Conservation (phyloP, 2,888 invertebrate genomes). For the Caenorhabditis plicata region DNA sequence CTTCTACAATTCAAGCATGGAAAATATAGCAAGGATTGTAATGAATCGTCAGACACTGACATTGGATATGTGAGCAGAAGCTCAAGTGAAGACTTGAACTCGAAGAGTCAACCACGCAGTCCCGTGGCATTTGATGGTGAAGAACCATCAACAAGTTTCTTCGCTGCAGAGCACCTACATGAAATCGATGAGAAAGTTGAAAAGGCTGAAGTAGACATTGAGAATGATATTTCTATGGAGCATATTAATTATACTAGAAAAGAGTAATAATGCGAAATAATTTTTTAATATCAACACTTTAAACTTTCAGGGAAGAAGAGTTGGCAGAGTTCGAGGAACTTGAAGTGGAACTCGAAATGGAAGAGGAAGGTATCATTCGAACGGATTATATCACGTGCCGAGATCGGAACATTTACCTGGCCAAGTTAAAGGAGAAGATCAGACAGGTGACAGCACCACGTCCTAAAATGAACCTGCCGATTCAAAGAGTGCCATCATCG, state of each 20-base stretch:
- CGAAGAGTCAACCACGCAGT: slow-evolving; percentile 20
- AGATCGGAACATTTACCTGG: slow-evolving; percentile 36
- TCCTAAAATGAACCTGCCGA: slow-evolving; percentile 26
- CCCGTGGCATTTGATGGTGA: background rate
- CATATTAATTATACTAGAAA: slow-evolving; percentile 26
- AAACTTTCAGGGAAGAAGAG: slow-evolving; percentile 22
- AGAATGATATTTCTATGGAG: slow-evolving; percentile 17
- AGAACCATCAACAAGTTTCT: slow-evolving; percentile 14
- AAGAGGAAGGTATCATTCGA: slow-evolving; percentile 35
- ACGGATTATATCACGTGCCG: slow-evolving; percentile 37
- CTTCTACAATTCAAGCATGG: slow-evolving; percentile 32
- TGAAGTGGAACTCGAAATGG: slow-evolving; percentile 41
- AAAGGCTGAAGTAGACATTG: slow-evolving; percentile 16
- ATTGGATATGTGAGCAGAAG: slow-evolving; percentile 48
- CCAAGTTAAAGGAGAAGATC: slow-evolving; percentile 37
- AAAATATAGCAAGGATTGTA: slow-evolving; percentile 32
- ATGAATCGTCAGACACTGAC: slow-evolving; percentile 38
- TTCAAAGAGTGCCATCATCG: slow-evolving; percentile 35
- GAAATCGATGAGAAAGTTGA: slow-evolving; percentile 14
- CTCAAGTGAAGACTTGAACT: slow-evolving; percentile 45
- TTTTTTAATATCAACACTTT: background rate
- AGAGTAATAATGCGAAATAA: background rate
- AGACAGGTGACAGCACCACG: slow-evolving; percentile 13
- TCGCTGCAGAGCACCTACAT: slow-evolving; percentile 11
- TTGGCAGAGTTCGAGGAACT: slow-evolving; percentile 42